Base-by-base conservation (phyloP, 2,888 invertebrate species). In the Lobophora halterata region DNA sequence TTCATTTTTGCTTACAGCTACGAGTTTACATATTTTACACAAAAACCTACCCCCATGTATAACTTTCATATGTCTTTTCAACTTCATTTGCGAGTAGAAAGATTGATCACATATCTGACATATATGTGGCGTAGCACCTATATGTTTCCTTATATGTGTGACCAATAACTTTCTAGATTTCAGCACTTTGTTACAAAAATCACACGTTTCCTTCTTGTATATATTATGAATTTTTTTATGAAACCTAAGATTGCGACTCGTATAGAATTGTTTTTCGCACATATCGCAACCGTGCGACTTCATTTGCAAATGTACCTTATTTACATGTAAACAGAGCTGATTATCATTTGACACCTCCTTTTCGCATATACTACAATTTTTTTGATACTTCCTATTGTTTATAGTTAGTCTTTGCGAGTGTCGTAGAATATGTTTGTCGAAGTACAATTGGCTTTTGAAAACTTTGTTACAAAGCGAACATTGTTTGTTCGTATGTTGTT, bases 241-340 rank as follows among this genome's bases (percentile, higher is more conserved):
- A 30, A 62, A 57, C n/a, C 33, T 64, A 48, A 86, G 56, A 51
- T 82, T 77, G 3, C 58, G 57, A 26, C 80, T 78, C 0, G 82
- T 77, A 29, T 86, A 85, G 48, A 79, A 86, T n/a, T 75, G 65
- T 25, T 55, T 62, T 0, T 83, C 80, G 12, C 86, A 86, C 86
- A 87, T 86, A 27, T 86, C 85, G 40, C 86, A 87, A 28, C 48
- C 52, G 42, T 79, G 85, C 0, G 86, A 83, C 61, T 83, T 86
- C 23, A 86, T 81, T 63, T 78, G 78, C 32, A 87, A 72, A 63
- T 87, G 86, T 0, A 66, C 56, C 46, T 82, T 87, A 59, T 87
- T 87, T 0, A 87, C 82, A 21, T 87, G 86, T 0, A 82, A 38
- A 0, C 77, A 76, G 1, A 87, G 73, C 46, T 77, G 65, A 9